Evolutionary conservation across 2,888 invertebrate genomes (phyloP).

Genomic region (Agriopis leucophaearia): DNA sequence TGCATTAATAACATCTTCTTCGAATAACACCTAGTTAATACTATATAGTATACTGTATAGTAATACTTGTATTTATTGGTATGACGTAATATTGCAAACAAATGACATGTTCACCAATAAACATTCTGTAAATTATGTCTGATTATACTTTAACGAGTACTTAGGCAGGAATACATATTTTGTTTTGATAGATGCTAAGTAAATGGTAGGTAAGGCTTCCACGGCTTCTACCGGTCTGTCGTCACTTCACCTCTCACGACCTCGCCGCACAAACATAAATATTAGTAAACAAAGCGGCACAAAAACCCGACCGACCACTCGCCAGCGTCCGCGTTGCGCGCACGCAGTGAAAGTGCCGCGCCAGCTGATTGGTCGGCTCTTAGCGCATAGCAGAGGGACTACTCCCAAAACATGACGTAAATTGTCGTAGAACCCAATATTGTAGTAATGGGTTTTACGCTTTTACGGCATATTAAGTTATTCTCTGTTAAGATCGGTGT

Average conservation of each 20-base stretch:
- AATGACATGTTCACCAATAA: too few relatives aligned
- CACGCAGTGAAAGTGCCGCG: constrained; percentile 43
- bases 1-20: too few relatives aligned
- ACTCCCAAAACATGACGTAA: background rate
- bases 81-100: too few relatives aligned
- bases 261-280: constrained; percentile 32
- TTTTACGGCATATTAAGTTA: too few relatives aligned
- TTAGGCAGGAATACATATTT: background rate
- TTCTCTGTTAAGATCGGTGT: too few relatives aligned
- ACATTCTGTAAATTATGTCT: too few relatives aligned
- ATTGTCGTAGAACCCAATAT: too few relatives aligned
- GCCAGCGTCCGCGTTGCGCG: constrained; percentile 35
- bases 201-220: constrained; percentile 6
- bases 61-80: too few relatives aligned
- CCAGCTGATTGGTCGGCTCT: constrained; percentile 38
- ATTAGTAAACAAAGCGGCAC: constrained; percentile 42
- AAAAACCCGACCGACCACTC: constrained; percentile 31
- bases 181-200: background rate
- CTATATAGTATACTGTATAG: too few relatives aligned
- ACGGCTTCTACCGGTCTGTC: constrained; percentile 19
- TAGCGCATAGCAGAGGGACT: background rate
- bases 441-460: too few relatives aligned
- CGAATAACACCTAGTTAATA: too few relatives aligned
- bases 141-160: too few relatives aligned
- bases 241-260: constrained; percentile 27